Evolutionary conservation across 2,797 vertebrate species (phyloP).

Genomic region (Chelidonichthys spinosus): DNA sequence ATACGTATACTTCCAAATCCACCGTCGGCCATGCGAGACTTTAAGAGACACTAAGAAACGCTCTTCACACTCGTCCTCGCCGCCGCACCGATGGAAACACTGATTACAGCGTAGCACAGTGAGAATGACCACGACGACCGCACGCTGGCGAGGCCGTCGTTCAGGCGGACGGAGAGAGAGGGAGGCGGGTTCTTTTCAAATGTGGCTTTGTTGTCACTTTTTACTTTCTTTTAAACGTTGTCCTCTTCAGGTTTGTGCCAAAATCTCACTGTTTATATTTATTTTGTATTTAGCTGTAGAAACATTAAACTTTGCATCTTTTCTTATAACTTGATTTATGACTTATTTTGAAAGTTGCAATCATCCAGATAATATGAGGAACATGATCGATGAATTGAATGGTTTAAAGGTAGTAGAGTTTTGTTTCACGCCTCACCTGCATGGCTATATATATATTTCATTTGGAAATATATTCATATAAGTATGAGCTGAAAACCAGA

Average conservation of each 20-base stretch:
- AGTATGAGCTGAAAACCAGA: neutral
- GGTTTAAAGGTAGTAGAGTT: neutral
- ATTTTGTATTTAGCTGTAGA: slow-evolving; percentile 3
- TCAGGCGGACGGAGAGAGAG: slow-evolving; percentile 71
- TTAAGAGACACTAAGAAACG: slow-evolving; percentile 38
- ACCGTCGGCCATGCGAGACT: slow-evolving; percentile 18
- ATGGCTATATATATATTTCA: neutral
- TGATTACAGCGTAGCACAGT: slow-evolving; percentile 65
- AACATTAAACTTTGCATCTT: slow-evolving; percentile 1
- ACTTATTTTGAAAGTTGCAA: slow-evolving; percentile 6
- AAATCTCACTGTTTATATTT: neutral
- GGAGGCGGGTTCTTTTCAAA: slow-evolving; percentile 71
- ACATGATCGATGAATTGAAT: too few species aligned
- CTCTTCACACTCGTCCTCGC: slow-evolving; percentile 58
- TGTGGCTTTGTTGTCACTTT: slow-evolving; percentile 56
- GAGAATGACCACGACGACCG: slow-evolving; percentile 54
- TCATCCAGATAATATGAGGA: neutral
- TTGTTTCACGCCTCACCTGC: neutral
- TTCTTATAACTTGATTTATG: neutral
- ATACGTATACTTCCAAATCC: slow-evolving; percentile 29
- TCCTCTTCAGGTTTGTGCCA: slow-evolving; percentile 3
- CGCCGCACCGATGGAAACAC: slow-evolving; percentile 66
- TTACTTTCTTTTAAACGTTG: slow-evolving; percentile 13
- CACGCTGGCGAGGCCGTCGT: slow-evolving; percentile 77
- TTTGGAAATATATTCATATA: too few species aligned